These are phyloP conservation scores for Cynopterus sphinx DNA, from an alignment of 2,797 vertebrate genomes.

Conservation along the genomic window DNA sequence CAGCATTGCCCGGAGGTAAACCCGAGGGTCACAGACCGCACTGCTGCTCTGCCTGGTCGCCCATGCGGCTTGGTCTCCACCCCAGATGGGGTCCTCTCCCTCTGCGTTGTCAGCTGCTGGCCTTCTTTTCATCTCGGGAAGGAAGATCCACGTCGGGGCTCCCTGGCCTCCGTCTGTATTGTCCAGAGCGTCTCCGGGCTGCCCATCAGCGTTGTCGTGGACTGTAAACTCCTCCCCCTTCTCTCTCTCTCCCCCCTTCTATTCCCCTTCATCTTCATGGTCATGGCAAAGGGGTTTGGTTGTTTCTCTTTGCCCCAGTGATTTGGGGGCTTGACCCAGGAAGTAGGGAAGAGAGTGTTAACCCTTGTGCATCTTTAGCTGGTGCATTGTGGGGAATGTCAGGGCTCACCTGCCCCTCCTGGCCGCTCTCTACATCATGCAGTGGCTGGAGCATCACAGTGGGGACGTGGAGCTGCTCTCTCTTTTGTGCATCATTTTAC, in stretches of 20 bases:
- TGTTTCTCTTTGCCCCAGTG: neutral
- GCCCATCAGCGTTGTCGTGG: fast-evolving
- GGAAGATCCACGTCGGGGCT: neutral
- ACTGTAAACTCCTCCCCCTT: fast-evolving
- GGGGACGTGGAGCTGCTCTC: neutral
- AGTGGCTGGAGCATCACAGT: neutral
- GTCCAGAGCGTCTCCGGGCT: no score
- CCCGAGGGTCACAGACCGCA: neutral
- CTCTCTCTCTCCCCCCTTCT: no score
- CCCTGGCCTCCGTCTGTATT: no score
- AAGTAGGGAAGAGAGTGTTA: neutral
- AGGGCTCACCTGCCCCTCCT: no score
- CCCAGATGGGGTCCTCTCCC: neutral
- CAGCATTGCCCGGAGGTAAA: fast-evolving
- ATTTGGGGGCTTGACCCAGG: neutral
- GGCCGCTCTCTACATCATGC: no score
- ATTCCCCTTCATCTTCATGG: no score
- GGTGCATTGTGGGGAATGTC: neutral
- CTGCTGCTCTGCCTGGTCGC: fast-evolving
- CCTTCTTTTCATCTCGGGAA: neutral
- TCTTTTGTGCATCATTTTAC: neutral
- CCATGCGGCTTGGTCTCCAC: neutral
- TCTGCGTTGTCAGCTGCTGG: neutral
- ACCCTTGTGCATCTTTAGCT: neutral
- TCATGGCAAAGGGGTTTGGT: neutral